A percentile compares a stretch with the other conserved stretches of the same genome.
These are phyloP conservation scores for Panagrolaimus sp. DNA, from an alignment of 1,140 invertebrate genomes.

Conservation along the genomic window DNA sequence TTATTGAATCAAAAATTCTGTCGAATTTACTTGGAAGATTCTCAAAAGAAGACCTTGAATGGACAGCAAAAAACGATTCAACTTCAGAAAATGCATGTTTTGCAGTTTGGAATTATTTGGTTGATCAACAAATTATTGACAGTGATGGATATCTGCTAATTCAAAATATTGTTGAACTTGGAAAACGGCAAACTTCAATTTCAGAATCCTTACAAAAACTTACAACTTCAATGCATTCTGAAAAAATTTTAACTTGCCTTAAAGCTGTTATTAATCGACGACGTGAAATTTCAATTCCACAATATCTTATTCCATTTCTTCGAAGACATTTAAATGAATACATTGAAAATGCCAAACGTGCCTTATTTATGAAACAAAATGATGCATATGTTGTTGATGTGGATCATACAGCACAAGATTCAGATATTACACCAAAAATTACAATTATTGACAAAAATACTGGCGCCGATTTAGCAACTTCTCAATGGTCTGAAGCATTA, in stretches of 20 bases:
- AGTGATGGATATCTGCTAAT: neutral
- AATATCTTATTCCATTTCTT: neutral
- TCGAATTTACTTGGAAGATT: neutral
- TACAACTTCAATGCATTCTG: neutral
- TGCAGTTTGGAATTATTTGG: neutral
- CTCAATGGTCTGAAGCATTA: neutral
- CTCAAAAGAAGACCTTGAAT: neutral
- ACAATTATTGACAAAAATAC: conserved; percentile 4
- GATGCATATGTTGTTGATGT: neutral
- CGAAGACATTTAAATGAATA: neutral
- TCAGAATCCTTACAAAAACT: neutral
- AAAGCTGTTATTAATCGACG: neutral
- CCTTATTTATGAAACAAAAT: neutral
- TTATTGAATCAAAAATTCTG: neutral
- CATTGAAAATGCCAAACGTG: neutral
- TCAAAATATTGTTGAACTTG: neutral
- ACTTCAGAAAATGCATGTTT: neutral
- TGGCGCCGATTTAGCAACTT: neutral
- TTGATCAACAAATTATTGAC: neutral
- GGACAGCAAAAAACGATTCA: neutral
- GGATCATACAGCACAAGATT: neutral
- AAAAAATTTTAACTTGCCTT: neutral
- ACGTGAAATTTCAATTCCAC: neutral
- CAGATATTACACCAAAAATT: neutral
- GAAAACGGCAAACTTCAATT: neutral